Conservation (phyloP, 2,888 invertebrate species). For the Esperia sulphurella region DNA sequence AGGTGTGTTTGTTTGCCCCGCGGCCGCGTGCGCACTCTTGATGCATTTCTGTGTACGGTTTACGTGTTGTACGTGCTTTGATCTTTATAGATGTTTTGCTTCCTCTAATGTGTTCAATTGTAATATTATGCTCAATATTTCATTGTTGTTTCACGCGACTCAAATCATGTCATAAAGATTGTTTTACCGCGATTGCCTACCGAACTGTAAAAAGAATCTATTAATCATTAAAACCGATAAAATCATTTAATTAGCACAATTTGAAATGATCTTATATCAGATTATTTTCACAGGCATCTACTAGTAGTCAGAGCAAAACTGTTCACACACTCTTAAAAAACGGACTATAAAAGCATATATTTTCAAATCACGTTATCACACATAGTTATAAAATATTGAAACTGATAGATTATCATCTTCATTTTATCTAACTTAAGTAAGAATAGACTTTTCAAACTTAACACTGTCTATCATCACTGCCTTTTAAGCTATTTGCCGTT, state of each 20-base stretch:
- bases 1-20: slow-evolving; percentile 19
- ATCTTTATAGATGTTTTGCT: slow-evolving; percentile 50
- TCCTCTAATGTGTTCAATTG: slow-evolving; percentile 70
- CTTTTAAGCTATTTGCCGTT: slow-evolving; percentile 59
- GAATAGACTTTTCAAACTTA: slow-evolving; percentile 40
- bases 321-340: too few relatives aligned
- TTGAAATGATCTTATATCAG: too few relatives aligned
- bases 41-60: slow-evolving; percentile 32
- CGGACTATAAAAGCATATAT: too few relatives aligned
- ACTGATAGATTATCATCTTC: neutral
- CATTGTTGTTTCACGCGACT: slow-evolving; percentile 27
- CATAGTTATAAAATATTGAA: neutral
- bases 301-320: too few relatives aligned
- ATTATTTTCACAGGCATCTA: too few relatives aligned
- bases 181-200: too few relatives aligned
- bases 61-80: slow-evolving; percentile 40
- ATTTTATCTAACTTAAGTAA: slow-evolving; percentile 14
- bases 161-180: neutral
- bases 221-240: too few relatives aligned
- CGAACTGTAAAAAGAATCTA: too few relatives aligned
- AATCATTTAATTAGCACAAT: too few relatives aligned
- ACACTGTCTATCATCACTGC: slow-evolving; percentile 64
- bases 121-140: slow-evolving; percentile 68
- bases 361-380: neutral
- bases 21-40: slow-evolving; percentile 14